Evolutionary conservation across 1,140 invertebrate genomes (phyloP).

Genomic region (Drosophila malerkotliana): DNA sequence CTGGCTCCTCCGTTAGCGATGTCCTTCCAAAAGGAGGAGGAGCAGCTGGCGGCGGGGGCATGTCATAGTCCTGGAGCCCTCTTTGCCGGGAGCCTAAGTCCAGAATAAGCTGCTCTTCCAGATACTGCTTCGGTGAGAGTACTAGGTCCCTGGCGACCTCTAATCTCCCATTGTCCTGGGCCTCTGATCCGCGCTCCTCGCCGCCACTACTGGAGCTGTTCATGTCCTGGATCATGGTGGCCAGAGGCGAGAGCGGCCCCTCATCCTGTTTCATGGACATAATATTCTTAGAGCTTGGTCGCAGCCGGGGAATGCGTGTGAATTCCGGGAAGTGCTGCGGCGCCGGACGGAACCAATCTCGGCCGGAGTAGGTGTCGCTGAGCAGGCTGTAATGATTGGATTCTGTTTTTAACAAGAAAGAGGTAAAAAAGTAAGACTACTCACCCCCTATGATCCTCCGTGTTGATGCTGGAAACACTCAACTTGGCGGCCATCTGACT

Average conservation of each 20-base stretch:
- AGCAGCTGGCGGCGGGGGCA: slow-evolving; percentile 47
- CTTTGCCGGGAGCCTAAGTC: slow-evolving; percentile 23
- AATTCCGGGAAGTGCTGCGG: slow-evolving; percentile 74
- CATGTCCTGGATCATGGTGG: slow-evolving; percentile 80
- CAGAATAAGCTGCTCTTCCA: slow-evolving; percentile 57
- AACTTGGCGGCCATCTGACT: slow-evolving; percentile 30
- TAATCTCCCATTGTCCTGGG: slow-evolving; percentile 6
- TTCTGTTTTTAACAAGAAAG: not conserved
- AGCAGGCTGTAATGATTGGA: slow-evolving; percentile 12
- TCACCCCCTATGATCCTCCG: slow-evolving; percentile 30
- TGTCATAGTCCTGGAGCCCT: slow-evolving; percentile 42
- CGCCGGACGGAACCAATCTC: slow-evolving; percentile 77
- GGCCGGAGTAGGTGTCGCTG: slow-evolving; percentile 64
- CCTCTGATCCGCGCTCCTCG: slow-evolving; percentile 50
- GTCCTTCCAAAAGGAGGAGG: slow-evolving; percentile 47
- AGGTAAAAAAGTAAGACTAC: not conserved
- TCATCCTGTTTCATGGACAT: slow-evolving; percentile 82
- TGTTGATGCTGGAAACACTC: slow-evolving; percentile 35
- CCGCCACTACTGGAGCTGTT: slow-evolving; percentile 78
- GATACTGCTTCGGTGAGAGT: slow-evolving; percentile 66
- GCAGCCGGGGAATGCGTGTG: slow-evolving; percentile 74
- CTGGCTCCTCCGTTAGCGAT: slow-evolving; percentile 1
- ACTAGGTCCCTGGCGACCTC: slow-evolving; percentile 53
- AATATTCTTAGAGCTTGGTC: slow-evolving; percentile 80
- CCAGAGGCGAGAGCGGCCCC: slow-evolving; percentile 70